Evolutionary conservation across 2,797 vertebrate species (phyloP).

Genomic region (Gallinago solitaria): DNA sequence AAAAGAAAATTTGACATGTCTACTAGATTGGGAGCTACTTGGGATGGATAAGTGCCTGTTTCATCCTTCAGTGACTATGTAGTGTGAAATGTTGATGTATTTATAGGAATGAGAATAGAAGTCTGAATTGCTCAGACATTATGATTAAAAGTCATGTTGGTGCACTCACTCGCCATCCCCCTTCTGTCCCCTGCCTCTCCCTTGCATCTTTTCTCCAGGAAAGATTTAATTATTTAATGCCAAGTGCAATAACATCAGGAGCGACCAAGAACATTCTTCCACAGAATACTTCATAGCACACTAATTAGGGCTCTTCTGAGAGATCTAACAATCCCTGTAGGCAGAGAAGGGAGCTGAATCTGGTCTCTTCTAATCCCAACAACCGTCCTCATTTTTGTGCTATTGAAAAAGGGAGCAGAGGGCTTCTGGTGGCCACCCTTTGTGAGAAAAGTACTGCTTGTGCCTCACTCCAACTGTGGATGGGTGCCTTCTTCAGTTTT

Average conservation of each 20-base stretch:
- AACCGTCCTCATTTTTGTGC: not conserved
- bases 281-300: conserved; percentile 11
- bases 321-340: conserved; percentile 25
- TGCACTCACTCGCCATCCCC: not conserved
- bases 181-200: not conserved
- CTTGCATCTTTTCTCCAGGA: conserved; percentile 2
- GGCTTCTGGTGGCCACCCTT: not conserved
- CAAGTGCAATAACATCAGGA: conserved; percentile 46
- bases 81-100: not conserved
- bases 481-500: not conserved
- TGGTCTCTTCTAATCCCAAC: not conserved
- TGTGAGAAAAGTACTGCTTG: not conserved
- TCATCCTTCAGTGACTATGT: not conserved
- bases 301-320: conserved; percentile 50
- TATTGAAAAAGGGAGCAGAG: not conserved
- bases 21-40: not conserved
- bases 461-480: not conserved
- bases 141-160: not conserved
- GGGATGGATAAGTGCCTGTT: not conserved
- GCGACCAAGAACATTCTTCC: conserved; percentile 35
- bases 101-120: not conserved
- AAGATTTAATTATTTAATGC: conserved; percentile 60
- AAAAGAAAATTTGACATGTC: not conserved
- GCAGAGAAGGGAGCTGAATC: conserved; percentile 15
- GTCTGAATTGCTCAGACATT: not conserved